Evolutionary conservation across 2,797 vertebrate genomes (phyloP).

Genomic region (Chelon labrosus): DNA sequence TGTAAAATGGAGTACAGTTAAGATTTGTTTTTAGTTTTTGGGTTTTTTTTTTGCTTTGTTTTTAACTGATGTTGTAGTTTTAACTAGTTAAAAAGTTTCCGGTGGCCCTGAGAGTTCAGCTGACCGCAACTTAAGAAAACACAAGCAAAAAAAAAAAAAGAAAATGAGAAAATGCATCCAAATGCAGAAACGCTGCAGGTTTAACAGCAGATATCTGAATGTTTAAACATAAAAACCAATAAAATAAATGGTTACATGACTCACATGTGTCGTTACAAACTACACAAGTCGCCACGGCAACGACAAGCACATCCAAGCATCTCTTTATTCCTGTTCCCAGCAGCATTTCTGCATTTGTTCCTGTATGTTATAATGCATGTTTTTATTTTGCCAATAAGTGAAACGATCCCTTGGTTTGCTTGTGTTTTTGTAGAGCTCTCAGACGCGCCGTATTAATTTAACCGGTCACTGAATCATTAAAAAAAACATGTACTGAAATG

Average conservation of each 20-base stretch:
- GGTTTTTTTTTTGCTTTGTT: slow-evolving; percentile 29
- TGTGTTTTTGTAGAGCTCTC: slow-evolving; percentile 10
- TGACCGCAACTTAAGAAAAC: not conserved
- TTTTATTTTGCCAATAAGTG: not conserved
- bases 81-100: slow-evolving; percentile 19
- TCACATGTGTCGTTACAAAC: too few relatives aligned
- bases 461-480: slow-evolving; percentile 28
- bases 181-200: too few relatives aligned
- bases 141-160: not conserved
- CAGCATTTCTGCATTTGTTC: too few relatives aligned
- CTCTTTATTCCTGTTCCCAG: not conserved
- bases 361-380: too few relatives aligned
- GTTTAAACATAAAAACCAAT: too few relatives aligned
- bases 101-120: not conserved
- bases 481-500: slow-evolving; percentile 46
- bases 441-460: slow-evolving; percentile 14
- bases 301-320: too few relatives aligned
- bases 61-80: slow-evolving; percentile 40
- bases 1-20: slow-evolving; percentile 46
- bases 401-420: not conserved
- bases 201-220: too few relatives aligned
- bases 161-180: not conserved
- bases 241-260: not conserved
- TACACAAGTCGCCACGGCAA: not conserved
- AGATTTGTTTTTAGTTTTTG: slow-evolving; percentile 13